These are phyloP conservation scores for Acrobasis suavella DNA, from an alignment of 2,888 invertebrate genomes.

Conservation along the genomic window DNA sequence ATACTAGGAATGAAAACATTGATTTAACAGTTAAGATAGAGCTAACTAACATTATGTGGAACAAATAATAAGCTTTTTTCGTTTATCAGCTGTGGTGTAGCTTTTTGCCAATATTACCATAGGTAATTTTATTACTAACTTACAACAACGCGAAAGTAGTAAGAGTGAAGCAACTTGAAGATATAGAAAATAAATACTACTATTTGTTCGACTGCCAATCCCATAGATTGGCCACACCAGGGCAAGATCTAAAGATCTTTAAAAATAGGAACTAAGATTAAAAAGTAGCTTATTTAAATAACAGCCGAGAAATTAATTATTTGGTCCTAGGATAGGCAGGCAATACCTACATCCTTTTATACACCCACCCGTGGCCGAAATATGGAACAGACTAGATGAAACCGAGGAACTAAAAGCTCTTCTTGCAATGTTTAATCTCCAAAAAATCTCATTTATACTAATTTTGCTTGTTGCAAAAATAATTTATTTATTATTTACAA, in stretches of 20 bases:
- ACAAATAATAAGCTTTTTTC: no score
- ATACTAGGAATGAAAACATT: no score
- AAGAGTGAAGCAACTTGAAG: background rate
- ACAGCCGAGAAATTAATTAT: conserved; percentile 5
- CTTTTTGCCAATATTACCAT: no score
- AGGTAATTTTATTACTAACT: no score
- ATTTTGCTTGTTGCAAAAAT: conserved; percentile 40
- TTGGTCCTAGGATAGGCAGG: conserved; percentile 3
- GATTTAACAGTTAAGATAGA: no score
- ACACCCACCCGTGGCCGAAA: background rate
- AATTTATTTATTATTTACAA: conserved; percentile 41
- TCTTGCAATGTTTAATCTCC: conserved; percentile 20
- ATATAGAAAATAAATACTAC: background rate
- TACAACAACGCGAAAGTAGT: background rate
- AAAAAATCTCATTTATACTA: conserved; percentile 30
- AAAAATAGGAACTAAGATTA: conserved; percentile 16
- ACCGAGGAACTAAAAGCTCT: conserved; percentile 14
- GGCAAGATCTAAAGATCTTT: conserved; percentile 7
- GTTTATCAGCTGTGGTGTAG: no score
- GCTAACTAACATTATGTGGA: no score
- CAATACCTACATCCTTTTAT: background rate
- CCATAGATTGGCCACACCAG: conserved; percentile 6
- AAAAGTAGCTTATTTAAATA: conserved; percentile 1
- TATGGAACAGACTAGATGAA: conserved; percentile 10
- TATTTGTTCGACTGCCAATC: background rate